Percentiles rank a stretch among this genome's conserved stretches.
phyloP scores from a whole-genome alignment of 2,113 vertebrate species.

The Ardeotis arabs region DNA sequence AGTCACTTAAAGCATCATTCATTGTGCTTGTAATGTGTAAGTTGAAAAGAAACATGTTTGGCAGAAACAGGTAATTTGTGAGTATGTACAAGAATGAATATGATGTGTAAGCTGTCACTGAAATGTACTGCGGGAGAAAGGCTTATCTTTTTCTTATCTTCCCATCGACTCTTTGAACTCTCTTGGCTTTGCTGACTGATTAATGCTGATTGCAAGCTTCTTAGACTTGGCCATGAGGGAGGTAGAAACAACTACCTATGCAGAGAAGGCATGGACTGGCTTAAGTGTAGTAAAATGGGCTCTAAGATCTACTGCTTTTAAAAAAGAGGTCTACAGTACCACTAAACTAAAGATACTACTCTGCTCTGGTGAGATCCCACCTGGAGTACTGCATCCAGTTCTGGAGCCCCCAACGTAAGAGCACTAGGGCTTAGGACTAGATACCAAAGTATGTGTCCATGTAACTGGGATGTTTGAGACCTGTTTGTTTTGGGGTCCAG shows the following conservation, averaged over 20 bases:
- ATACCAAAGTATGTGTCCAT: not conserved
- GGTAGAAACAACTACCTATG: not conserved
- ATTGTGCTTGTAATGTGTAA: not conserved
- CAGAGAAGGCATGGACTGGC: not conserved
- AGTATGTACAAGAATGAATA: not conserved
- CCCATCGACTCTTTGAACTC: not conserved
- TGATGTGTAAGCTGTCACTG: not conserved
- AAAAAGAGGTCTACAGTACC: not conserved
- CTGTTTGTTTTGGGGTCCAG: not conserved
- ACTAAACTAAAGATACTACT: not conserved
- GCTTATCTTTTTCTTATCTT: not conserved
- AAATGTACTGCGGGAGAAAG: not conserved
- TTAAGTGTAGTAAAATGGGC: not conserved
- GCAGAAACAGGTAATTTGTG: not conserved
- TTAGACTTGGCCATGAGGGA: accelerated
- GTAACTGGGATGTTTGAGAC: not conserved
- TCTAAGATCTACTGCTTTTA: not conserved
- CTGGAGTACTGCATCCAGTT: no score
- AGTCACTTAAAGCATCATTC: not conserved
- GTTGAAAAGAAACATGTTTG: accelerated
- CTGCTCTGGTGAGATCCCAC: no score
- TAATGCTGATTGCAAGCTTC: not conserved
- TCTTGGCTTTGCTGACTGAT: not conserved
- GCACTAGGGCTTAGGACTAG: not conserved
- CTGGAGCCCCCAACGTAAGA: no score